Evolutionary conservation across 2,113 vertebrate species (phyloP).

Genomic region (Capra hircus): DNA sequence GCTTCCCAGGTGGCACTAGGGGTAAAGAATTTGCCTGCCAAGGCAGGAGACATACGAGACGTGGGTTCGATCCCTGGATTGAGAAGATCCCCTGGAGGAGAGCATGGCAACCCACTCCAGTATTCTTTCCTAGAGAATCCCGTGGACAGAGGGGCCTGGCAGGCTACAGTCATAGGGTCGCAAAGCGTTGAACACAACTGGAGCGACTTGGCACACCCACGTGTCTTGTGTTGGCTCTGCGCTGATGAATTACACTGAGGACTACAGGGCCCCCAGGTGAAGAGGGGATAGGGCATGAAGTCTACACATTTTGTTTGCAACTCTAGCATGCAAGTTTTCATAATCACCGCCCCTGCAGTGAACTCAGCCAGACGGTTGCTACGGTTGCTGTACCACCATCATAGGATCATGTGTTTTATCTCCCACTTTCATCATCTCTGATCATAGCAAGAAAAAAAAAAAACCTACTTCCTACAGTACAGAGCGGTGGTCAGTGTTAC

Average conservation of each 20-base stretch:
- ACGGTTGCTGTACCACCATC: neutral
- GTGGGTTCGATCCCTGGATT: neutral
- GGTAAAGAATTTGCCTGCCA: neutral
- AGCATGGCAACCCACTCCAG: neutral
- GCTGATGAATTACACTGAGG: neutral
- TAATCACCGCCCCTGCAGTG: neutral
- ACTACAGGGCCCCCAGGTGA: neutral
- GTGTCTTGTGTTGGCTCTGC: neutral
- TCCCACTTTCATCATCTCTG: neutral
- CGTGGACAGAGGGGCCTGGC: neutral
- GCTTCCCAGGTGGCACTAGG: neutral
- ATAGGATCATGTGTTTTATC: neutral
- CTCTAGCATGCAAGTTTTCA: neutral
- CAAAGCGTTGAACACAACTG: neutral
- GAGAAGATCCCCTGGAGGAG: neutral
- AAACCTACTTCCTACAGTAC: accelerated
- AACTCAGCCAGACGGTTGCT: neutral
- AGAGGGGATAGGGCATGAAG: neutral
- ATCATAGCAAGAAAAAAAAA: neutral
- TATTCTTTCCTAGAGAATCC: neutral
- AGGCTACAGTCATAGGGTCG: accelerated
- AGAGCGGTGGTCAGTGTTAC: neutral
- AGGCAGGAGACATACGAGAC: neutral
- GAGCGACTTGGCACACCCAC: neutral
- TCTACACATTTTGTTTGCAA: neutral